These are phyloP conservation scores for Rhinichthys klamathensis DNA, from an alignment of 2,113 vertebrate genomes.

Conservation along the genomic window DNA sequence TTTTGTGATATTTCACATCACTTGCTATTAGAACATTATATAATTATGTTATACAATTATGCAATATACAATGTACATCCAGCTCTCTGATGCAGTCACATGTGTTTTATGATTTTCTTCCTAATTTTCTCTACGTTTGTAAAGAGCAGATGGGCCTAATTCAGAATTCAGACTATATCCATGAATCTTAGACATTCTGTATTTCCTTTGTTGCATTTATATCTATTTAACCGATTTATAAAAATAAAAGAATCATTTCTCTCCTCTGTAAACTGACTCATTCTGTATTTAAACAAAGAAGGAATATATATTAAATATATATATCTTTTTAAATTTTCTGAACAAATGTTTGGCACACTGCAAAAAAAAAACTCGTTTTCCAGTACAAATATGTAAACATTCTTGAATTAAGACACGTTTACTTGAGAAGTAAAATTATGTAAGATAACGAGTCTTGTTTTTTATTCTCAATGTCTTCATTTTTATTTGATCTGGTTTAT, in stretches of 20 bases:
- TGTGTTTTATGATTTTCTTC: background rate
- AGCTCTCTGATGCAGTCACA: background rate
- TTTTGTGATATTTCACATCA: background rate
- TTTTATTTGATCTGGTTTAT: too few species aligned
- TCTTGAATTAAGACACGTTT: too few species aligned
- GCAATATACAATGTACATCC: conserved; percentile 15
- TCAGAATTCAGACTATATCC: background rate
- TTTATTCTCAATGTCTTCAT: too few species aligned
- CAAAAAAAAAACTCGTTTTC: too few species aligned
- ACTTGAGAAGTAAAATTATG: too few species aligned
- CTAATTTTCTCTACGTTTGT: conserved; percentile 3
- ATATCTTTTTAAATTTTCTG: background rate
- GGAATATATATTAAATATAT: background rate
- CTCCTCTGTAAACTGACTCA: conserved; percentile 41
- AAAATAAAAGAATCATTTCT: conserved; percentile 22
- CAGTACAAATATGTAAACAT: too few species aligned
- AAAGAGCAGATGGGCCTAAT: conserved; percentile 4
- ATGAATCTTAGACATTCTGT: conserved; percentile 20
- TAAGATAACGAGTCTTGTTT: too few species aligned
- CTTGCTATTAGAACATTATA: conserved; percentile 1
- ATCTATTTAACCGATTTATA: conserved; percentile 52
- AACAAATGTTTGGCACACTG: background rate
- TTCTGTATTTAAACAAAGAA: conserved; percentile 38
- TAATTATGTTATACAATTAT: background rate
- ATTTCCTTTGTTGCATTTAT: background rate